Evolutionary conservation across 2,113 vertebrate species (phyloP), one percentile per base, ranked within the genome.

Genomic region (Sapayoa aenigma): DNA sequence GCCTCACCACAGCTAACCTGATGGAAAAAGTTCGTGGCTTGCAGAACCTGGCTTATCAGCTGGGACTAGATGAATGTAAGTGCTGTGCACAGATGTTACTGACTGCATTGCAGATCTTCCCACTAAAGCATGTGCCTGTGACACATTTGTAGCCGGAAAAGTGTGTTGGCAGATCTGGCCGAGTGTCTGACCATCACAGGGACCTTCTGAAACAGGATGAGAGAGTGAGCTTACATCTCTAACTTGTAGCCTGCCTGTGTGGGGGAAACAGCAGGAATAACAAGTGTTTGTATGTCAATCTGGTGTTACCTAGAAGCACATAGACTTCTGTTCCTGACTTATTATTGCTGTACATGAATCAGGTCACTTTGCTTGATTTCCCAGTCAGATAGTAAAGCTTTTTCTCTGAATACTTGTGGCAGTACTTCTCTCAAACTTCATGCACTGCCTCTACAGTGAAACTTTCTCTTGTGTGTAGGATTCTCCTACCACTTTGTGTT

Each of bases 21-120:
- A 99, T 99, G 99, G 99, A 99, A 97, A 99, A 99, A 88, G 99
- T 99, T 86, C 99, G 99, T 97, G 99, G 99, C 22, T 97, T 99
- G 71, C 99, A 99, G 98, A 99, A 99, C 95, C 97, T 99, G 67
- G 99, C 99, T 52, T 99, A 99, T 92, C 99, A 99, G 85, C 97
- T 99, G 96, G 99, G 99, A 21, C 97, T 99, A 89, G 99, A 99
- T 97, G 99, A 99, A 96, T 99, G 99, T 99, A 96, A 99, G 99
- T 99, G 97, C 53, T 79, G 15, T 53, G 24, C 3, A 4, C 8
- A 44, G 15, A 25, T 76, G 7, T 44, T 31, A 31, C 63, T 35
- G 27, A 9, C 42, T 56, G 12, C n/a, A 5, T 18, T 49, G 28
- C 53, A 37, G 4, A 25, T 65, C 73, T 79, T 87, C 53, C 24